Conservation (phyloP, 2,797 vertebrate genomes). For the Molossus molossus region DNA sequence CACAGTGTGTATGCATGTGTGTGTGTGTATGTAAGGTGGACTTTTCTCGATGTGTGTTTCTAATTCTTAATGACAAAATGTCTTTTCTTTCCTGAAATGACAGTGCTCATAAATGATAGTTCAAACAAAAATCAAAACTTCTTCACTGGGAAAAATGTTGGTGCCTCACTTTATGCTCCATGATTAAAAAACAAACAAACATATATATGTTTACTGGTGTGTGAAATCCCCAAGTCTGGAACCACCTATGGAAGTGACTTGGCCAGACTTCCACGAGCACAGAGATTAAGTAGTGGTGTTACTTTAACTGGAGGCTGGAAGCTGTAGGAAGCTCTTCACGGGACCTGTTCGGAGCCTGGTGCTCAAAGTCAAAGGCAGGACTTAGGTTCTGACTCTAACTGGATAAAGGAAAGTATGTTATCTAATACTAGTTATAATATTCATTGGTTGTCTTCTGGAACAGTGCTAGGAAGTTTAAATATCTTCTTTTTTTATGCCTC, state of each 20-base stretch:
- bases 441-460: slow-evolving; percentile 32
- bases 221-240: not conserved
- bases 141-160: not conserved
- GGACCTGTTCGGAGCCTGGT: not conserved
- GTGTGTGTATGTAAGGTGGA: not conserved
- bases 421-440: slow-evolving; percentile 8
- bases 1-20: not conserved
- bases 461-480: not conserved
- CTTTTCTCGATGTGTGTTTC: not conserved
- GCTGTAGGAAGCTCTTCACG: not conserved
- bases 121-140: not conserved
- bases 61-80: not conserved
- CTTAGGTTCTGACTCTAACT: not conserved
- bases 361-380: not conserved
- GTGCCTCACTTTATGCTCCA: not conserved
- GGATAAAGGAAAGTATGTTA: not conserved
- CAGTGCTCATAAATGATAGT: not conserved
- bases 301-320: not conserved
- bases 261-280: not conserved
- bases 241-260: not conserved
- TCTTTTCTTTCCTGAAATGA: not conserved
- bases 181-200: not conserved
- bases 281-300: not conserved
- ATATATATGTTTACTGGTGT: not conserved
- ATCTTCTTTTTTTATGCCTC: not conserved